Evolutionary conservation across 2,888 invertebrate genomes (phyloP).

Genomic region (Agrotis segetum): DNA sequence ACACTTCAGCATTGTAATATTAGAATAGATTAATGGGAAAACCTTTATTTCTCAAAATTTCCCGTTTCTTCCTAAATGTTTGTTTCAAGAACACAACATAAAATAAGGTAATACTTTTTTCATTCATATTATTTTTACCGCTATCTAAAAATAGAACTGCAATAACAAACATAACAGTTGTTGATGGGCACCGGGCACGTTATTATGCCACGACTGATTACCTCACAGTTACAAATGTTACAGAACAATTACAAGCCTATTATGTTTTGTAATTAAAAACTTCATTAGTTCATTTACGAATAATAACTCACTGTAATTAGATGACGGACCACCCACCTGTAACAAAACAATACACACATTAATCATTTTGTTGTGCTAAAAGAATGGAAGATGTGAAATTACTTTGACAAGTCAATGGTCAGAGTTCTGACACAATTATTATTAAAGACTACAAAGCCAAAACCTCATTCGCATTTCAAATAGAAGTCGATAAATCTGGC

Average conservation of each 20-base stretch:
- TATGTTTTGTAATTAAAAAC: slow-evolving; percentile 58
- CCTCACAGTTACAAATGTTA: slow-evolving; percentile 47
- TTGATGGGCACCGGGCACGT: slow-evolving; percentile 13
- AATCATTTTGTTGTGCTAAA: slow-evolving; percentile 49
- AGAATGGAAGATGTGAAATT: slow-evolving; percentile 33
- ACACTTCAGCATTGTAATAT: too few relatives aligned
- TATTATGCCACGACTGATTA: slow-evolving; percentile 42
- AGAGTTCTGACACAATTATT: slow-evolving; percentile 12
- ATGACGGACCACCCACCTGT: slow-evolving; percentile 68
- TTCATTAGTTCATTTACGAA: slow-evolving; percentile 50
- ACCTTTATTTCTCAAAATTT: too few relatives aligned
- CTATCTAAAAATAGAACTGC: background rate
- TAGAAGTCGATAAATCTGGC: background rate
- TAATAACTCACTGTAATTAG: slow-evolving; percentile 53
- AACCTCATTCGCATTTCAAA: background rate
- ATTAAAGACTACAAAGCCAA: background rate
- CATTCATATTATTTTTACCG: background rate
- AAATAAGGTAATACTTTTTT: too few relatives aligned
- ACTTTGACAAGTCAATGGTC: slow-evolving; percentile 46
- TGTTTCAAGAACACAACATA: too few relatives aligned
- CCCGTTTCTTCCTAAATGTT: too few relatives aligned
- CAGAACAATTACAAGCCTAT: slow-evolving; percentile 48
- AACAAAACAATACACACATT: slow-evolving; percentile 64
- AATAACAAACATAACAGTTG: slow-evolving; percentile 2
- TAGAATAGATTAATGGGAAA: too few relatives aligned